Evolutionary conservation across 2,113 vertebrate species (phyloP).

Genomic region (Epinephelus lanceolatus): DNA sequence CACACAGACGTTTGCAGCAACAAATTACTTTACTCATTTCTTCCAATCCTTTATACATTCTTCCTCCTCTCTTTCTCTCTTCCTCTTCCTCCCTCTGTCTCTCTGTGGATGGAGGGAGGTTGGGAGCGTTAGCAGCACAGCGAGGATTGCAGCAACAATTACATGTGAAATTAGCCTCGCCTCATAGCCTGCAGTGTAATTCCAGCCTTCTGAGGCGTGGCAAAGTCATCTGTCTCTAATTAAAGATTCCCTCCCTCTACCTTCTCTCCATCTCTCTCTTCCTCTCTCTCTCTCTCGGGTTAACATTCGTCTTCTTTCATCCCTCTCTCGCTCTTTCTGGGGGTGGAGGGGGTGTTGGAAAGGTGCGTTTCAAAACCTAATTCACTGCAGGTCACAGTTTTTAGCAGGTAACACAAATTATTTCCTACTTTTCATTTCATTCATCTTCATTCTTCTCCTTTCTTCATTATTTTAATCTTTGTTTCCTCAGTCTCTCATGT

Average conservation of each 20-base stretch:
- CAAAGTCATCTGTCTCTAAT: slow-evolving; percentile 81
- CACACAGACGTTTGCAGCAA: neutral
- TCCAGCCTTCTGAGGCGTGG: slow-evolving; percentile 83
- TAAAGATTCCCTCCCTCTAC: slow-evolving; percentile 72
- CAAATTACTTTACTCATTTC: slow-evolving; percentile 43
- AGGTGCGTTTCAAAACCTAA: slow-evolving; percentile 19
- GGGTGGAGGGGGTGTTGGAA: neutral
- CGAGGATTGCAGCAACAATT: slow-evolving; percentile 78
- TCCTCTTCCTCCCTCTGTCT: neutral
- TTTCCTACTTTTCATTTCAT: slow-evolving; percentile 16
- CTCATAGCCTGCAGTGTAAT: slow-evolving; percentile 81
- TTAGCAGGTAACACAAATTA: slow-evolving; percentile 28
- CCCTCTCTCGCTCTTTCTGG: slow-evolving; percentile 31
- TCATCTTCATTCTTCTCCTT: neutral
- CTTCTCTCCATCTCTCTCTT: neutral
- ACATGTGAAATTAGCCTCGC: slow-evolving; percentile 81
- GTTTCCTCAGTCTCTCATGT: neutral
- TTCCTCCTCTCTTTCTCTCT: neutral
- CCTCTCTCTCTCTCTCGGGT: slow-evolving; percentile 14
- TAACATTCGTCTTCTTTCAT: slow-evolving; percentile 35
- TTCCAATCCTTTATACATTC: neutral
- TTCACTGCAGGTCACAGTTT: slow-evolving; percentile 33
- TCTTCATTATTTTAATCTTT: neutral
- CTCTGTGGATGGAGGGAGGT: slow-evolving; percentile 40
- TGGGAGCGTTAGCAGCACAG: slow-evolving; percentile 63